Percentiles rank a stretch among this genome's conserved stretches.
These are phyloP conservation scores for Proctacanthus coquilletti DNA, from an alignment of 1,140 invertebrate genomes.

Conservation along the genomic window DNA sequence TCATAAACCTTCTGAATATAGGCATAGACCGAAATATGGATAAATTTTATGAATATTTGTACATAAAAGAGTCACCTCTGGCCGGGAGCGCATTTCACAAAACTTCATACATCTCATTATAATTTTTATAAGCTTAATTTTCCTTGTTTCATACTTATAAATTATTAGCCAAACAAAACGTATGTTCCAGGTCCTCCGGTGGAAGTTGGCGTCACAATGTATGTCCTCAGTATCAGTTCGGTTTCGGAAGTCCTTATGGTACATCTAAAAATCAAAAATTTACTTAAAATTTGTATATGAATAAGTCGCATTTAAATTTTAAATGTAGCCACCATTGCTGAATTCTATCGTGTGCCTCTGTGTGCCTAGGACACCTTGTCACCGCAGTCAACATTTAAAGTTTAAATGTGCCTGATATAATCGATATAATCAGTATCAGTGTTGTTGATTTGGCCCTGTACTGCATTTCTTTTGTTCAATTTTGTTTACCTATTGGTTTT, in stretches of 20 bases:
- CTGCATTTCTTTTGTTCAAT: neutral
- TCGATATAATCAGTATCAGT: too few species aligned
- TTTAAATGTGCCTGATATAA: slow-evolving; percentile 1
- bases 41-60: too few species aligned
- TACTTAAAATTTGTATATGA: neutral
- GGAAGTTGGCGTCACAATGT: slow-evolving; percentile 94
- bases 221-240: slow-evolving; percentile 95
- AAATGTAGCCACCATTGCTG: neutral
- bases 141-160: too few species aligned
- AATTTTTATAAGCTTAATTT: too few species aligned
- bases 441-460: too few species aligned
- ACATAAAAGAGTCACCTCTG: too few species aligned
- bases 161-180: neutral
- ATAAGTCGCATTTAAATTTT: slow-evolving; percentile 1
- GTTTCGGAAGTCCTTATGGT: slow-evolving; percentile 98
- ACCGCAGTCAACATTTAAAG: slow-evolving; percentile 1
- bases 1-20: slow-evolving; percentile 5
- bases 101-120: too few species aligned
- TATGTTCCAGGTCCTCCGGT: slow-evolving; percentile 82
- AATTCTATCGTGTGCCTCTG: too few species aligned
- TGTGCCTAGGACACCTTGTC: too few species aligned
- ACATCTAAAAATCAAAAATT: slow-evolving; percentile 27
- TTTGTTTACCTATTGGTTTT: neutral
- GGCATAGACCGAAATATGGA: too few species aligned
- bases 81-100: too few species aligned